Evolutionary conservation across 37 sponge, comb jelly and placozoan species (phyloP).

Genomic region (Bolinopsis microptera): DNA sequence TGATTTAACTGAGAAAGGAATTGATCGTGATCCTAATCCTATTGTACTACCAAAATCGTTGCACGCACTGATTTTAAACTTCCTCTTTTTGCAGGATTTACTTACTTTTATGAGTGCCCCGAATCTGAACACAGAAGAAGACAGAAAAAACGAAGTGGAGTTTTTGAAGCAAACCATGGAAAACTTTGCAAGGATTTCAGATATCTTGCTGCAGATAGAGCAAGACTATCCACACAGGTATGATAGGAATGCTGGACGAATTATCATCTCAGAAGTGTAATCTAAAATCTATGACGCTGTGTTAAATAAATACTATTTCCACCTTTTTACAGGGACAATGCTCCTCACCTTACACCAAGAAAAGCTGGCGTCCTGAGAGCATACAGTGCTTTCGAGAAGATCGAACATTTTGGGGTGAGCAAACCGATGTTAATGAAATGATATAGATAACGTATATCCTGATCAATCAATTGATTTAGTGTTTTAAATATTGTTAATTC

Average conservation of each 20-base stretch:
- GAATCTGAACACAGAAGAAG: not conserved
- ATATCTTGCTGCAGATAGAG: not conserved
- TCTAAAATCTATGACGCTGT: too few relatives aligned
- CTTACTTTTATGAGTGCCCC: not conserved
- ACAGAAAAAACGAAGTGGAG: not conserved
- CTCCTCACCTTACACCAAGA: slow-evolving; percentile 18
- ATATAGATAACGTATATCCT: too few relatives aligned
- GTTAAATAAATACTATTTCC: too few relatives aligned
- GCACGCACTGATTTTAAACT: not conserved
- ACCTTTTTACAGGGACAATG: not conserved
- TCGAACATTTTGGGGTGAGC: slow-evolving; percentile 5
- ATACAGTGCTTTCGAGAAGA: slow-evolving; percentile 20
- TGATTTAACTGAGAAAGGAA: too few relatives aligned
- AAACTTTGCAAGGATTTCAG: slow-evolving; percentile 33
- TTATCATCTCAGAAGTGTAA: too few relatives aligned
- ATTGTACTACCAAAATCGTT: too few relatives aligned
- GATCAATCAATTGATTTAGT: too few relatives aligned
- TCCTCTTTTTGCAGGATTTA: not conserved
- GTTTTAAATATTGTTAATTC: too few relatives aligned
- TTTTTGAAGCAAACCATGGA: slow-evolving; percentile 15
- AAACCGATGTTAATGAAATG: too few relatives aligned
- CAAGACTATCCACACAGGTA: not conserved
- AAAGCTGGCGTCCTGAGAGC: not conserved
- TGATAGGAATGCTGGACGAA: not conserved
- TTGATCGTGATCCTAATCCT: too few relatives aligned